Base-by-base conservation (phyloP, 2,797 vertebrate species). In the Protosalanx chinensis region DNA sequence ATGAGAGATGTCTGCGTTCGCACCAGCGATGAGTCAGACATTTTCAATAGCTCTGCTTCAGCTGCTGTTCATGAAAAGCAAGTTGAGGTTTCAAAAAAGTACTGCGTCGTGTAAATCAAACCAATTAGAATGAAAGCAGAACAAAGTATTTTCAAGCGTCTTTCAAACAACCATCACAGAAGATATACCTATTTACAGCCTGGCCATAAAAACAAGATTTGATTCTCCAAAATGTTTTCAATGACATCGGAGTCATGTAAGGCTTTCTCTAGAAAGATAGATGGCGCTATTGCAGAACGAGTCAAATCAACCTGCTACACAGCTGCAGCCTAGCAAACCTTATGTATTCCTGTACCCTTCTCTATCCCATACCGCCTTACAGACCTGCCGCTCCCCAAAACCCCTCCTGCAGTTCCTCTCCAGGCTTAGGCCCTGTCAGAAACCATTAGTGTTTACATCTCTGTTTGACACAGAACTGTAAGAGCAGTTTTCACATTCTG, bases 381-480 rank as follows among this genome's bases (percentile, higher is more conserved):
- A 32, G 2, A 58, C 32, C 33, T 27, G n/a, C 8, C 23, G 49
- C 68, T 63, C 41, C 71, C 73, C 76, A 37, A 77, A 71, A 56
- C 74, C 74, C 78, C 79, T 77, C 51, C 73, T 58, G 66, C 32
- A 3, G 30, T 75, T 86, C 85, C 82, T 61, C 74, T 20, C 64
- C 82, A 85, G 78, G 83, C 77, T 84, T 32, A 71, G 72, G 71
- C 71, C 73, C 81, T 87, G 90, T 88, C 90, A 89, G 84, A 81
- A 86, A 81, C 80, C 87, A 90, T 92, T 87, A 91, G 84, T 67
- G 85, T 90, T 90, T 87, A 88, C 88, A 85, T 87, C 87, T 88
- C 84, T 85, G 89, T 86, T 83, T 77, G 83, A 81, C 85, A 73
- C 72, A 49, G 76, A 84, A 85, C 80, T 75, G 79, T 85, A 85